Conservation (phyloP, 2,113 vertebrate species). For the Pithys albifrons region DNA sequence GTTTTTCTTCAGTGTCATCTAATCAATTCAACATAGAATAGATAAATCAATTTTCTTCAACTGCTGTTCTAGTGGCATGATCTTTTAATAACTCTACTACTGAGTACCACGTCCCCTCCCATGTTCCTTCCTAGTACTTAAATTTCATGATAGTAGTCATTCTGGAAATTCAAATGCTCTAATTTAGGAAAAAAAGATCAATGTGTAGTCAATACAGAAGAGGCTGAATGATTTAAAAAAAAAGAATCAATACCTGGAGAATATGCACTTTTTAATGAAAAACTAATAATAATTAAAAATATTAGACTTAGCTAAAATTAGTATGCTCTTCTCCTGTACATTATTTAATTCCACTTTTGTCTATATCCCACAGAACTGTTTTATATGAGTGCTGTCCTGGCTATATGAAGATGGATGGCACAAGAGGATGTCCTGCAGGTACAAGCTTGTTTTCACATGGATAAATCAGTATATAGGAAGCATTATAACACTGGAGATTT, state of each 20-base stretch:
- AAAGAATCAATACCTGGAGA: background rate
- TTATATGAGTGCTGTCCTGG: slow-evolving; percentile 97
- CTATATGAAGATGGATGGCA: slow-evolving; percentile 91
- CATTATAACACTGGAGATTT: background rate
- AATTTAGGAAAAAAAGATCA: background rate
- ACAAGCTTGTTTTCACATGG: background rate
- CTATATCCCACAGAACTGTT: slow-evolving; percentile 78
- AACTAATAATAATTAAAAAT: background rate
- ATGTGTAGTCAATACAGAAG: background rate
- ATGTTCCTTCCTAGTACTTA: background rate
- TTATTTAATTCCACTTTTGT: background rate
- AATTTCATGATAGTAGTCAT: background rate
- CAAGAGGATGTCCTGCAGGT: slow-evolving; percentile 94
- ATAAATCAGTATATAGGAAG: background rate
- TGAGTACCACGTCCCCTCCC: background rate
- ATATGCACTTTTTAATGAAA: background rate
- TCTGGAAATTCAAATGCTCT: background rate
- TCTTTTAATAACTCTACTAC: background rate
- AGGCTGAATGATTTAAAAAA: background rate
- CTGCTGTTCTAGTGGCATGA: background rate
- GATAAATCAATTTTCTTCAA: background rate
- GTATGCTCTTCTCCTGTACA: background rate
- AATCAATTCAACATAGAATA: background rate
- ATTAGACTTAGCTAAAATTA: background rate
- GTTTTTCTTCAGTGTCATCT: background rate